Evolutionary conservation across 2,888 invertebrate genomes (phyloP).

Genomic region (Pristionchus maxplancki): DNA sequence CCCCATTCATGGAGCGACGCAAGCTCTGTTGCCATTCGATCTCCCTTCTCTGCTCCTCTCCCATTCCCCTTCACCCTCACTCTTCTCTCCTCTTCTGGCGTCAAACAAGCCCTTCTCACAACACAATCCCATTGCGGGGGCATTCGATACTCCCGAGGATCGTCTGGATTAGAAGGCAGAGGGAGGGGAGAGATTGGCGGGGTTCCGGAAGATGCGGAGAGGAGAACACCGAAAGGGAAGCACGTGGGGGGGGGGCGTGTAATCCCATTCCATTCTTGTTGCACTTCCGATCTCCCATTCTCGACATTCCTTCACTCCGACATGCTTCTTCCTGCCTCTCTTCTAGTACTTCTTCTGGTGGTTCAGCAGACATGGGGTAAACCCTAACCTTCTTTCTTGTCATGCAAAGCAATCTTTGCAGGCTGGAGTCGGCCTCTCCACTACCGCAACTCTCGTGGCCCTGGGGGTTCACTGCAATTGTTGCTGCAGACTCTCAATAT

Average conservation of each 20-base stretch:
- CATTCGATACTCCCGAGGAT: slow-evolving; percentile 30
- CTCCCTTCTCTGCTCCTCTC: neutral
- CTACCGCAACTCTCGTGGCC: neutral
- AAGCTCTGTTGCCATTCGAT: neutral
- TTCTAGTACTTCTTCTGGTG: neutral
- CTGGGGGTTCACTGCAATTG: slow-evolving; percentile 25
- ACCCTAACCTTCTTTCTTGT: neutral
- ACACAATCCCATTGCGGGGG: neutral
- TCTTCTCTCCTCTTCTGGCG: neutral
- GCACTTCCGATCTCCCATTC: slow-evolving; percentile 21
- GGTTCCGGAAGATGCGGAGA: slow-evolving; percentile 12
- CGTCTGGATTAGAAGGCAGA: neutral
- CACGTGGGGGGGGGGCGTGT: neutral
- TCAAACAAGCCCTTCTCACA: slow-evolving; percentile 26
- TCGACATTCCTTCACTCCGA: neutral
- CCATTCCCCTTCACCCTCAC: neutral
- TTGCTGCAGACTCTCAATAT: slow-evolving; percentile 37
- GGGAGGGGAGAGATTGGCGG: neutral
- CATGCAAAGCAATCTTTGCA: neutral
- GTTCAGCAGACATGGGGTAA: slow-evolving; percentile 12
- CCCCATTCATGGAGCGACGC: neutral
- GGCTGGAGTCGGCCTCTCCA: neutral
- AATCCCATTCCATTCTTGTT: slow-evolving; percentile 20
- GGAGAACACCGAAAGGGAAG: slow-evolving; percentile 10
- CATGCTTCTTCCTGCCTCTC: neutral